Conservation (phyloP, 2,888 invertebrate genomes). For the Nipponacmea schrenckii region DNA sequence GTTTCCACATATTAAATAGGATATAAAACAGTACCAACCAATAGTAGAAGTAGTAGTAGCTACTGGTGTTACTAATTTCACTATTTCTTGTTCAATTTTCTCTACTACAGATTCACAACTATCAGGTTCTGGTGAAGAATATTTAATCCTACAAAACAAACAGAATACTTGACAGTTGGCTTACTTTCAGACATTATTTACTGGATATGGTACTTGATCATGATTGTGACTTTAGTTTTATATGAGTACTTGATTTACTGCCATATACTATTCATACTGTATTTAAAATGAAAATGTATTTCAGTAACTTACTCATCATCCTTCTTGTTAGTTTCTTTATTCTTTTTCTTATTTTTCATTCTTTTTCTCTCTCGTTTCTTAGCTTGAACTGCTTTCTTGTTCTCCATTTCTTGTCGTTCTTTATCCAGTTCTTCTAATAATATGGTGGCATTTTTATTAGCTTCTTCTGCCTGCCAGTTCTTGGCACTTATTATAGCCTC, state of each 20-base stretch:
- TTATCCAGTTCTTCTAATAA: conserved; percentile 93
- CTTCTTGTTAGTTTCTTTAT: conserved; percentile 46
- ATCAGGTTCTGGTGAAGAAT: conserved; percentile 65
- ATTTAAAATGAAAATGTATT: no score
- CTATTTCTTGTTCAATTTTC: conserved; percentile 52
- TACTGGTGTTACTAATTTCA: conserved; percentile 52
- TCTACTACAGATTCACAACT: conserved; percentile 68
- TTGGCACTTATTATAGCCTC: conserved; percentile 95
- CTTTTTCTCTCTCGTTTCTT: conserved; percentile 87
- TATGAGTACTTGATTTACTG: no score
- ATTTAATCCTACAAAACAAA: conserved; percentile 47
- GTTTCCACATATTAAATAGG: no score
- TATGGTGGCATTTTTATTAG: conserved; percentile 95
- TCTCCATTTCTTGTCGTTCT: conserved; percentile 91
- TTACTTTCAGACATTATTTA: no score
- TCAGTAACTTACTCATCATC: conserved; percentile 14
- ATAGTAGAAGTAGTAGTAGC: conserved; percentile 59
- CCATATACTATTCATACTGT: no score
- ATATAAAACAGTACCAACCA: conserved; percentile 34
- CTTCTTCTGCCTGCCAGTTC: conserved; percentile 97
- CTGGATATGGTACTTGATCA: no score
- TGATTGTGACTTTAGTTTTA: no score
- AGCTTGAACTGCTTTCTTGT: conserved; percentile 89
- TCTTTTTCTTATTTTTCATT: conserved; percentile 66
- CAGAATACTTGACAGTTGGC: no score